A percentile compares a stretch with the other conserved stretches of the same genome.
Conservation (phyloP, 2,113 vertebrate species). For the Regulus satrapa region DNA sequence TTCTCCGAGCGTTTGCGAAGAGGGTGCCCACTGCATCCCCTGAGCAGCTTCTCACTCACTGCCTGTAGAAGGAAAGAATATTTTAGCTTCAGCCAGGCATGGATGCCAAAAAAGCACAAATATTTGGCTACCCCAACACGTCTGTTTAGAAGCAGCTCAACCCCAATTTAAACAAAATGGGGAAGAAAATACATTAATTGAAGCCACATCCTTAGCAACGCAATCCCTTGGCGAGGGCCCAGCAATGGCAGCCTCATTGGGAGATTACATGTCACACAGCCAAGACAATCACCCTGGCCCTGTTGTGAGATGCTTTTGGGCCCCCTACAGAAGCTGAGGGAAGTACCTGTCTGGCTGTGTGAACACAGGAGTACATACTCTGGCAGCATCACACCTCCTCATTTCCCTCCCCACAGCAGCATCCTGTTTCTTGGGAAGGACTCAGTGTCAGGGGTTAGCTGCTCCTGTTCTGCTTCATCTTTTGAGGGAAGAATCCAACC, state of each 20-base stretch:
- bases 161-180: slow-evolving; percentile 40
- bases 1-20: neutral
- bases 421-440: neutral
- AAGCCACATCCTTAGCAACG: neutral
- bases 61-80: neutral
- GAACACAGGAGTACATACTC: rapidly evolving
- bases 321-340: neutral
- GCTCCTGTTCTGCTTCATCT: neutral
- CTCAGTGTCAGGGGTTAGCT: neutral
- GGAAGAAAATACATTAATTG: slow-evolving; percentile 35
- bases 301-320: neutral
- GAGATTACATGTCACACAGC: neutral
- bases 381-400: neutral
- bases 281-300: neutral
- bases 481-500: neutral
- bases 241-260: neutral
- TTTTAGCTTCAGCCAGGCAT: neutral
- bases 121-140: slow-evolving; percentile 44
- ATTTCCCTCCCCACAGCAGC: neutral
- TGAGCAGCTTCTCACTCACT: neutral
- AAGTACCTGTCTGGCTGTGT: neutral
- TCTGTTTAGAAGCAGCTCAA: slow-evolving; percentile 52
- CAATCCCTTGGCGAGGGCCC: neutral
- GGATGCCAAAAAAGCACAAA: slow-evolving; percentile 33
- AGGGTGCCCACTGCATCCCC: neutral